These are phyloP conservation scores for Elephantulus edwardii DNA, from an alignment of 2,113 vertebrate genomes.

Conservation along the genomic window DNA sequence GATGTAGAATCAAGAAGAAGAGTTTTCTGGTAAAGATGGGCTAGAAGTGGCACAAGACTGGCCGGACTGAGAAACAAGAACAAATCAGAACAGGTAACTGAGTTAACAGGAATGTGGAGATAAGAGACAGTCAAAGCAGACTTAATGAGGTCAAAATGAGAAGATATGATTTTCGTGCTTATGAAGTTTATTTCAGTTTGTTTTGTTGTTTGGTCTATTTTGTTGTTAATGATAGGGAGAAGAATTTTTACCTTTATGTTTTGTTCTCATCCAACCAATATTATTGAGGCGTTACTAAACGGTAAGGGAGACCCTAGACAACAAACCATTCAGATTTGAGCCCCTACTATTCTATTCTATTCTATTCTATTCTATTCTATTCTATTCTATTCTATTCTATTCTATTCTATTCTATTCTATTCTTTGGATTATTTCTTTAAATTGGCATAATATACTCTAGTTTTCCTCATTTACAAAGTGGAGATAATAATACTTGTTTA, in stretches of 20 bases:
- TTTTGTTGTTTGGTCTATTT: neutral
- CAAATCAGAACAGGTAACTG: neutral
- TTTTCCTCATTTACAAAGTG: neutral
- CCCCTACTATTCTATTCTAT: too few species aligned
- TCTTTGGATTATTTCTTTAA: neutral
- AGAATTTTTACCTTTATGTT: slow-evolving; percentile 16
- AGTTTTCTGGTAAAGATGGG: neutral
- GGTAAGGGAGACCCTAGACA: neutral
- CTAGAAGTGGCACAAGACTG: neutral
- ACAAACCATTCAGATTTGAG: neutral
- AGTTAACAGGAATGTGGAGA: too few species aligned
- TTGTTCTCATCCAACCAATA: neutral
- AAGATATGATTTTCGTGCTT: too few species aligned
- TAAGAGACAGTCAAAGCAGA: neutral
- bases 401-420: neutral
- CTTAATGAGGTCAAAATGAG: neutral
- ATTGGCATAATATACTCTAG: neutral
- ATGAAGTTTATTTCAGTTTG: slow-evolving; percentile 20
- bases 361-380: neutral
- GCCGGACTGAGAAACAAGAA: neutral
- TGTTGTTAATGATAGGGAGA: neutral
- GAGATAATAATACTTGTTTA: neutral
- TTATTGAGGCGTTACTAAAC: neutral
- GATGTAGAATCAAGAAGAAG: neutral
- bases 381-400: neutral